Base-by-base conservation (phyloP, 2,797 vertebrate genomes). In the Lagodon rhomboides region DNA sequence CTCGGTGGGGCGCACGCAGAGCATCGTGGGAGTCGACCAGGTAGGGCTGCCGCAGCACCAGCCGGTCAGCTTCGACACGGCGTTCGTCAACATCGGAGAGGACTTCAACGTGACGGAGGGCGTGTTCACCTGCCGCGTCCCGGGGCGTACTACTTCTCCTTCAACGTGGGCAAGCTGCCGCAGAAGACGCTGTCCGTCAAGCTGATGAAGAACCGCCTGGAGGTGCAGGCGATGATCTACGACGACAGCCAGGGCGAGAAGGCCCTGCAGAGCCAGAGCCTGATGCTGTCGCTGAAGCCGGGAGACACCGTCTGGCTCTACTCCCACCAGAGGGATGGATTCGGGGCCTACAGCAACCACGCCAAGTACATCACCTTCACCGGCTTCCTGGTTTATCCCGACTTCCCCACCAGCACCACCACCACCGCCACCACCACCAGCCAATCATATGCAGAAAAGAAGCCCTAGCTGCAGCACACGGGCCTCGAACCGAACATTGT, bases 341-440 rank as follows among this genome's bases (percentile, higher is more conserved):
- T 98, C 0, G 98, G 98, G 10, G 98, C 97, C 76, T 99, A 99
- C 93, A 99, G 98, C 95, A 99, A 99, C 95, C 98, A 99, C 1
- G 98, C 98, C 92, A 99, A 99, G 91, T 99, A 99, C 91, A 99
- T 99, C 95, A 99, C 98, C 84, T 99, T 99, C 92, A 99, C 97
- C 0, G 98, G 98, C 77, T 99, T 99, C 94, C 94, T 99, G 88
- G 95, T 99, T 70, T 99, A 99, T 83, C 96, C 97, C 0, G 97
- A 99, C 63, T 79, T 93, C 58, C 87, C 87, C 61, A 7, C 81
- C 72, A n/a, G 38, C 46, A 5, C 83, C 41, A 4, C 70, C 66
- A n/a, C n/a, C n/a, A n/a, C n/a, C n/a, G n/a, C n/a, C n/a, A n/a
- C 56, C 64, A n/a, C 66, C 51, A 51, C 16, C 83, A 86, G 89